These are phyloP conservation scores for Brachionus manjavacas DNA, from an alignment of 1,140 invertebrate species.

Conservation along the genomic window DNA sequence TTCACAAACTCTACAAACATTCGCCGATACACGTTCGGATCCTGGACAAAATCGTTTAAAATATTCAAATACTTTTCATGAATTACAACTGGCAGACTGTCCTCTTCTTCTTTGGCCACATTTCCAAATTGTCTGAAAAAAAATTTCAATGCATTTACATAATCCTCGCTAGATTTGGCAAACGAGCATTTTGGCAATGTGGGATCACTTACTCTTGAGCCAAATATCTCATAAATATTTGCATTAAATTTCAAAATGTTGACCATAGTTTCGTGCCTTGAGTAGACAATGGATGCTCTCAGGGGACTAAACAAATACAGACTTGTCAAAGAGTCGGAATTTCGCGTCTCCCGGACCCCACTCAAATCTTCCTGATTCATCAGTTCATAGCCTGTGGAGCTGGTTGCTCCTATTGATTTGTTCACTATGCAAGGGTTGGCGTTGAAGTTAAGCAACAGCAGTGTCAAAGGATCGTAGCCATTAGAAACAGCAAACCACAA, in stretches of 20 bases:
- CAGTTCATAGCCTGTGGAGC: not conserved
- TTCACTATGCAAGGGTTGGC: slow-evolving; percentile 15
- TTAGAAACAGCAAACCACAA: slow-evolving; percentile 33
- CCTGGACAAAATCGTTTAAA: not conserved
- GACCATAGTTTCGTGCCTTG: not conserved
- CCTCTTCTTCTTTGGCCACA: not conserved
- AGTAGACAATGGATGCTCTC: slow-evolving; percentile 40
- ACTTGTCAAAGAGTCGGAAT: slow-evolving; percentile 9
- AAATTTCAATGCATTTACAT: slow-evolving; percentile 36
- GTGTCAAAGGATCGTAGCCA: slow-evolving; percentile 8
- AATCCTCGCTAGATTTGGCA: slow-evolving; percentile 8
- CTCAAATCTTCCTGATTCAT: not conserved
- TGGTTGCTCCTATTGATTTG: not conserved
- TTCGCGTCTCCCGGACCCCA: not conserved
- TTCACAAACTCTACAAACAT: slow-evolving; percentile 37
- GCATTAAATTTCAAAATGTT: slow-evolving; percentile 27
- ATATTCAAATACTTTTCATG: slow-evolving; percentile 22
- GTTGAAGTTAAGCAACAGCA: slow-evolving; percentile 15
- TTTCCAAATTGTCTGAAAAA: slow-evolving; percentile 32
- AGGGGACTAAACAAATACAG: slow-evolving; percentile 35
- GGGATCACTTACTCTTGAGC: not conserved
- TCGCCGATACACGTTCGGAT: slow-evolving; percentile 23
- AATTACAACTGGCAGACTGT: not conserved
- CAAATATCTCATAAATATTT: slow-evolving; percentile 37
- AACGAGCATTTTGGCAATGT: not conserved